These are phyloP conservation scores for Drosophila tripunctata DNA, from an alignment of 2,888 invertebrate genomes.

Conservation along the genomic window DNA sequence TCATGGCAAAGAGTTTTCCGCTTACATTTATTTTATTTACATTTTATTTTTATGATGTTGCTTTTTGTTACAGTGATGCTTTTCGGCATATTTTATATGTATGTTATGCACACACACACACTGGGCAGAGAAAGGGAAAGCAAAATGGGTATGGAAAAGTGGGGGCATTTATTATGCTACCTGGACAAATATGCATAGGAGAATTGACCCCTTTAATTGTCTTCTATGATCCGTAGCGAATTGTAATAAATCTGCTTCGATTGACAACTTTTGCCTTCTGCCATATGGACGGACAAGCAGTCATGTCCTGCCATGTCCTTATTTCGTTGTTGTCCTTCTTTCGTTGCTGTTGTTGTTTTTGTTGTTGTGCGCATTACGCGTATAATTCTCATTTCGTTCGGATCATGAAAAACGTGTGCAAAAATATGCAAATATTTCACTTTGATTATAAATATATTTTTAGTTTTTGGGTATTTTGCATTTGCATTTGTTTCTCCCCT, in stretches of 20 bases:
- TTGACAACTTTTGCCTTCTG: conserved; percentile 29
- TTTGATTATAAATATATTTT: conserved; percentile 49
- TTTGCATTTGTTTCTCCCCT: too few relatives aligned
- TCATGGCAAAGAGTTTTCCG: neutral
- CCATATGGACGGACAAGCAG: neutral
- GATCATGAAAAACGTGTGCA: conserved; percentile 40
- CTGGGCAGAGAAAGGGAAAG: neutral
- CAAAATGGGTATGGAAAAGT: neutral
- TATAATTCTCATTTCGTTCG: conserved; percentile 35
- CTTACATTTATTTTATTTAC: conserved; percentile 16
- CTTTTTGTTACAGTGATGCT: conserved; percentile 26
- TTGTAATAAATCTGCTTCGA: conserved; percentile 64
- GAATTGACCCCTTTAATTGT: conserved; percentile 65
- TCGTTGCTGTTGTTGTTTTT: neutral
- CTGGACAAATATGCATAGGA: conserved; percentile 24
- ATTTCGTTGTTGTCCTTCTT: neutral
- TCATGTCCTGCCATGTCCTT: neutral
- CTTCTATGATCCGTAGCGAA: conserved; percentile 45
- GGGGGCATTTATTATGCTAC: conserved; percentile 15
- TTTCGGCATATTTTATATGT: conserved; percentile 51
- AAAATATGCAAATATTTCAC: conserved; percentile 70
- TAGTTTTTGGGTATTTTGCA: neutral
- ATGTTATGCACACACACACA: conserved; percentile 13
- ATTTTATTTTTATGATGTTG: conserved; percentile 22
- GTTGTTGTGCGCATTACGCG: conserved; percentile 3